Base-by-base conservation (phyloP, 2,888 invertebrate species). In the Crematogaster levior region DNA sequence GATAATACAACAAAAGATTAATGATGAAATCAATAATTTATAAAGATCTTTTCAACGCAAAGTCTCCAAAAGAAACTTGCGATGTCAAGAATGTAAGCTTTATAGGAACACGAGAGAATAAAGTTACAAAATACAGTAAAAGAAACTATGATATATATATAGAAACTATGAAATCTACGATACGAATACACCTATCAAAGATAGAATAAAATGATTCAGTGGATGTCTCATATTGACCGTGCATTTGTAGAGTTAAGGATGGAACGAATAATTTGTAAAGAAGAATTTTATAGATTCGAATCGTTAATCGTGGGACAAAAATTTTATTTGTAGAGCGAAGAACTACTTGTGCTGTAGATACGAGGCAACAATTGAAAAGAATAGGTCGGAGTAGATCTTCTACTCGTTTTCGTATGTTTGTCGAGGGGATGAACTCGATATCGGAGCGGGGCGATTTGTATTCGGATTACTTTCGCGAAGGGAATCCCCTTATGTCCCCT, bases 371-470 rank as follows among this genome's bases (percentile, higher is more conserved):
- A 68, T 68, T 34, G 77, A 79, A 63, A 75, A 56, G 53, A 56
- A 65, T 63, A 63, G 53, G 24, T 56, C 18, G 1, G 18, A 43
- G 73, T 37, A 21, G 53, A 75, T 74, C 46, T 63, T 46, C 24
- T 56, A 81, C 70, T 79, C 85, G 81, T 43, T 58, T 70, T 63
- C 68, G 61, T n/a, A 51, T 51, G 21, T 70, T 66, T 60, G 70
- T 40, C 46, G 73, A 58, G n/a, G 48, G 43, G 58, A 70, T 60
- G 79, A 77, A 65, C 58, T 66, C 24, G 73, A 81, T 60, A 63
- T 72, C 46, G 34, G 24, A 40, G 37, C 24, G 56, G 24, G 18
- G 24, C 66, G 72, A 81, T 81, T 81, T 73, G 83, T 72, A 83
- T 83, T 83, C 60, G 73, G 66, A 73, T 81, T 73, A 81, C 72